Base-by-base conservation (phyloP, 2,797 vertebrate species). In the Gambelia wislizenii region DNA sequence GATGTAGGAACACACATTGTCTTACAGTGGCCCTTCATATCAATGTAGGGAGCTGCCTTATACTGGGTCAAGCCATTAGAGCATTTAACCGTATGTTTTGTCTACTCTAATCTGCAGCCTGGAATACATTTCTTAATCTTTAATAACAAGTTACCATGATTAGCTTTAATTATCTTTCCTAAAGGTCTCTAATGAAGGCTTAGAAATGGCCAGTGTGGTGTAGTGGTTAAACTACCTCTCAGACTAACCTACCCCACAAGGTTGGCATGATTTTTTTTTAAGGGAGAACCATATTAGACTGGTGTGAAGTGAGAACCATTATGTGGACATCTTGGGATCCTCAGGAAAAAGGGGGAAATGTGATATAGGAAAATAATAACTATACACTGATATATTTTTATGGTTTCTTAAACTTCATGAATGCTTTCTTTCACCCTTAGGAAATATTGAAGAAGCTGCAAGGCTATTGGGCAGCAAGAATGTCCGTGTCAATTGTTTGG, bases 401-500 rank as follows among this genome's bases (percentile, higher is more conserved):
- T 36, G 6, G 27, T 54, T 82, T 4, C 25, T 47, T 80, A 49
- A 22, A 75, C 1, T 82, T 85, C 14, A n/a, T 82, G 5, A 61
- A 12, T 39, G 36, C 47, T 83, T 70, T 87, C 61, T 77, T 74
- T 72, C 69, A 89, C 92, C 91, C 91, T n/a, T 92, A 99, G 99
- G 98, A 92, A 98, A 98, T 78, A 97, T 98, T 0, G 98, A 98
- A 87, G 99, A 99, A 94, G 98, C 98, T 3, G 98, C 98, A 56
- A 97, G 98, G 91, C 96, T 99, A 12, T 95, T 99, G 91, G 99
- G 98, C n/a, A 99, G 97, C 94, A 99, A 98, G 96, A 98, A 98
- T 96, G 98, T 99, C 81, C 96, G 97, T 83, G 98, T 99, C 87
- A 99, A 99, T 97, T 99, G 98, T 96, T 96, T 99, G 97, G 99